These are phyloP conservation scores for Ligdia adustata DNA, from an alignment of 2,888 invertebrate genomes.

Conservation along the genomic window DNA sequence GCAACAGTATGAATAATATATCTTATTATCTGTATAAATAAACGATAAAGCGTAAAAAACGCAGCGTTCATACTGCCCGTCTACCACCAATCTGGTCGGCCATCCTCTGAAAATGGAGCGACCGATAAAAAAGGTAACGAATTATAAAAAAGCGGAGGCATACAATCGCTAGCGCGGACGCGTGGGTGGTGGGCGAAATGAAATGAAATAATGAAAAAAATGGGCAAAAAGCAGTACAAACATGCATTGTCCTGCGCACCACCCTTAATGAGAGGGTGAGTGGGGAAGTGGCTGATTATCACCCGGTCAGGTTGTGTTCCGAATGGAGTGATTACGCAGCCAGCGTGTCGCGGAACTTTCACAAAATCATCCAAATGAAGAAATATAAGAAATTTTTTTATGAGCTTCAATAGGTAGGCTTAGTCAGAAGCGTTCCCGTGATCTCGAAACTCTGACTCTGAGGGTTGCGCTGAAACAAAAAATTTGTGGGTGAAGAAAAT, in stretches of 20 bases:
- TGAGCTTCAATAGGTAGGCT: too few relatives aligned
- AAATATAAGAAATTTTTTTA: too few relatives aligned
- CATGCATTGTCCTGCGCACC: constrained; percentile 81
- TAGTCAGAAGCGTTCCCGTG: too few relatives aligned
- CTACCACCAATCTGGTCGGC: constrained; percentile 53
- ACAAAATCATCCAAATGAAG: too few relatives aligned
- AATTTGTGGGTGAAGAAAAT: too few relatives aligned
- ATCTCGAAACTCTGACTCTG: too few relatives aligned
- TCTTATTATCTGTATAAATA: too few relatives aligned
- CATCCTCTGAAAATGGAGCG: constrained; percentile 83
- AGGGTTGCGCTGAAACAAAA: too few relatives aligned
- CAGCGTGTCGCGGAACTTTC: too few relatives aligned
- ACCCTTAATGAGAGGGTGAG: constrained; percentile 74
- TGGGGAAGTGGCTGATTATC: constrained; percentile 78
- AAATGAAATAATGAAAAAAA: constrained; percentile 85
- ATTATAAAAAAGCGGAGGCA: constrained; percentile 83
- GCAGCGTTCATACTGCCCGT: constrained; percentile 54
- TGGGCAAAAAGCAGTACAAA: constrained; percentile 84
- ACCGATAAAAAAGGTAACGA: constrained; percentile 84
- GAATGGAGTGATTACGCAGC: constrained; percentile 5
- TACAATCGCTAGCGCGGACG: constrained; percentile 82
- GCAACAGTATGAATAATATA: too few relatives aligned
- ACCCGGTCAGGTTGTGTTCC: constrained; percentile 46
- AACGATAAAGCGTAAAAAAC: too few relatives aligned
- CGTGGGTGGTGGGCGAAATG: constrained; percentile 82